Base-by-base conservation (phyloP, 2,113 vertebrate genomes). In the Anguilla rostrata region DNA sequence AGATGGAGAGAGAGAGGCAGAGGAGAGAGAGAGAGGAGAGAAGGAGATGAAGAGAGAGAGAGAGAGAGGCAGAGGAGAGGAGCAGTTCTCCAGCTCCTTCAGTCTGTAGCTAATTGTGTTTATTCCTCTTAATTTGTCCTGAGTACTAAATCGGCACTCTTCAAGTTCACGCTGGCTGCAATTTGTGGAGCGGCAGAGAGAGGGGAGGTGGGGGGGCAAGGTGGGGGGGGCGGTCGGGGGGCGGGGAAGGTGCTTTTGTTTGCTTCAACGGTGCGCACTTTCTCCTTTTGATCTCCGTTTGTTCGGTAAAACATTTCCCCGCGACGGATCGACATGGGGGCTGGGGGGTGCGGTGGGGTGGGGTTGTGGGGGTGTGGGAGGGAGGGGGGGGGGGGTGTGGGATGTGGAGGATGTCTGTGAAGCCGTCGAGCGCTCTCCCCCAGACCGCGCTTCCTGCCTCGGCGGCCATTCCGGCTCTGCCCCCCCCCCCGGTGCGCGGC, bases 61-160 rank as follows among this genome's bases (percentile, higher is more conserved):
- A 57, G 92, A 41, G 39, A 81, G 39, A 81, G 79, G 39, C 81
- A 22, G 83, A 83, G 87, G 79, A 91, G 60, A 83, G 83, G 83
- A 83, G 89, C 75, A 63, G 88, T 87, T 84, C 87, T 89, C 87
- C 86, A 83, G 85, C 90, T 46, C 89, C 92, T 91, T 92, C 92
- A 88, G 91, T 91, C 92, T 91, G 83, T 87, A 87, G 87, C 90
- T 94, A 94, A 95, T 95, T 95, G 91, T 95, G 93, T 95, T 94
- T 95, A 94, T 95, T 94, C 90, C 91, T 95, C 94, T 95, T 94
- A 94, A 95, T 96, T 94, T 94, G 92, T 92, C 93, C 92, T 83
- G 90, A 94, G 93, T 93, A 92, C 93, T 94, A 94, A 95, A 95
- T 95, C 92, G 91, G 93, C 89, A 90, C 94, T 92, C 93, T 53